Percentiles rank a stretch among this genome's conserved stretches.
phyloP scores from a whole-genome alignment of 2,888 invertebrate genomes.

The Euphydryas editha region DNA sequence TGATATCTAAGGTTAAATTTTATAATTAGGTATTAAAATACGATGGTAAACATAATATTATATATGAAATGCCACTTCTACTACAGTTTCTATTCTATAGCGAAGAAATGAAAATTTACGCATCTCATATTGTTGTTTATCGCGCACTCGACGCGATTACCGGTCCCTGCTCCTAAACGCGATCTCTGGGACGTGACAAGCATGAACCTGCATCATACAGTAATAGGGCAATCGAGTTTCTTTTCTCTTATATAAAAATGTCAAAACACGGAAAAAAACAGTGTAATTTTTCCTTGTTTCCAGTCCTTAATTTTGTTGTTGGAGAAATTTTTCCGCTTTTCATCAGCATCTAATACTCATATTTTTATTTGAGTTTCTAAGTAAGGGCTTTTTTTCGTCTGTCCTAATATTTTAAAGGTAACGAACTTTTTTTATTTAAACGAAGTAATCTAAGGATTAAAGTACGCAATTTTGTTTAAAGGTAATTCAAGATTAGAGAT shows the following conservation, averaged over 20 bases:
- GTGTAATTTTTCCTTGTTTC: background rate
- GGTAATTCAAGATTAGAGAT: no score
- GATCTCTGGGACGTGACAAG: constrained; percentile 11
- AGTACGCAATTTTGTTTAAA: no score
- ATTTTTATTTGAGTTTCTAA: background rate
- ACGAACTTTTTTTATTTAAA: background rate
- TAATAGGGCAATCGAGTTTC: constrained; percentile 10
- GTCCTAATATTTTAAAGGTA: background rate
- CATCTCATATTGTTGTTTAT: constrained; percentile 38
- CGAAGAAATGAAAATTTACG: constrained; percentile 14
- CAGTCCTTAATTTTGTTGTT: constrained; percentile 3
- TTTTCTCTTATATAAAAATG: constrained; percentile 5
- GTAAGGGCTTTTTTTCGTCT: background rate
- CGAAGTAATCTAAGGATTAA: no score
- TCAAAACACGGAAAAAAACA: background rate
- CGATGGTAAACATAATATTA: no score
- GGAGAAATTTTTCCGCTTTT: background rate
- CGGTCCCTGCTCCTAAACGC: constrained; percentile 26
- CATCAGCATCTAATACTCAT: background rate
- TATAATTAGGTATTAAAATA: no score
- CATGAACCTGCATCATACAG: constrained; percentile 11
- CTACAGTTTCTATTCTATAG: background rate
- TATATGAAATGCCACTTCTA: background rate
- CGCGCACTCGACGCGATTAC: constrained; percentile 34
- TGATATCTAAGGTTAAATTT: no score